Evolutionary conservation across 2,888 invertebrate species (phyloP).

Genomic region (Agonopterix heracliana): DNA sequence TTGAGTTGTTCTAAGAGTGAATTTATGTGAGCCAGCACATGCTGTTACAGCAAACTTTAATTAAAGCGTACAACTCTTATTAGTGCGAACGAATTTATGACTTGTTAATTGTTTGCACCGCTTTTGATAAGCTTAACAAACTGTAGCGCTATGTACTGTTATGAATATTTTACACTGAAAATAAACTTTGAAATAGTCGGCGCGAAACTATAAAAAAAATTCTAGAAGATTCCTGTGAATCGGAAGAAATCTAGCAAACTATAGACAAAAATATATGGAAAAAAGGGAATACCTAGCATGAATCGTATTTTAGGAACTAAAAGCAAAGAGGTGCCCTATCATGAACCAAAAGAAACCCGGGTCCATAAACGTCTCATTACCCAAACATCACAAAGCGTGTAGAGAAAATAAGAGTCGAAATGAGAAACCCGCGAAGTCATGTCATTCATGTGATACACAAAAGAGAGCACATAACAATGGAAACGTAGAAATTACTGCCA

Average conservation of each 20-base stretch:
- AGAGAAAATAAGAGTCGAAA: constrained; percentile 24
- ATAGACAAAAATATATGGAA: too few species aligned
- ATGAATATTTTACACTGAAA: not conserved
- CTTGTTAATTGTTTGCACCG: constrained; percentile 60
- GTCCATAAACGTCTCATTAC: too few species aligned
- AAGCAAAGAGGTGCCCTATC: too few species aligned
- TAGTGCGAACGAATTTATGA: constrained; percentile 54
- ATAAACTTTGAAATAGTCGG: too few species aligned
- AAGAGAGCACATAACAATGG: constrained; percentile 41
- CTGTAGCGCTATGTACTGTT: constrained; percentile 11
- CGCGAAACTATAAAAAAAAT: too few species aligned
- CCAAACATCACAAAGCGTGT: constrained; percentile 1
- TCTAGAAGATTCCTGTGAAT: too few species aligned
- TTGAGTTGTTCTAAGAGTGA: constrained; percentile 18
- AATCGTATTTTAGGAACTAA: too few species aligned
- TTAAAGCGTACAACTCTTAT: constrained; percentile 36
- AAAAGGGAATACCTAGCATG: too few species aligned
- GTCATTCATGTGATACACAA: constrained; percentile 40
- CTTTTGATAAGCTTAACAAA: constrained; percentile 59
- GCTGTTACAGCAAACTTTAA: constrained; percentile 27
- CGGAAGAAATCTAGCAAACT: too few species aligned
- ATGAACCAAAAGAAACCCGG: too few species aligned
- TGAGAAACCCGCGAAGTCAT: constrained; percentile 30
- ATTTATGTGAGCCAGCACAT: constrained; percentile 10
- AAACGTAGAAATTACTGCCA: constrained; percentile 43